These are phyloP conservation scores for Holotrichia oblita DNA, from an alignment of 1,140 invertebrate genomes.

Conservation along the genomic window DNA sequence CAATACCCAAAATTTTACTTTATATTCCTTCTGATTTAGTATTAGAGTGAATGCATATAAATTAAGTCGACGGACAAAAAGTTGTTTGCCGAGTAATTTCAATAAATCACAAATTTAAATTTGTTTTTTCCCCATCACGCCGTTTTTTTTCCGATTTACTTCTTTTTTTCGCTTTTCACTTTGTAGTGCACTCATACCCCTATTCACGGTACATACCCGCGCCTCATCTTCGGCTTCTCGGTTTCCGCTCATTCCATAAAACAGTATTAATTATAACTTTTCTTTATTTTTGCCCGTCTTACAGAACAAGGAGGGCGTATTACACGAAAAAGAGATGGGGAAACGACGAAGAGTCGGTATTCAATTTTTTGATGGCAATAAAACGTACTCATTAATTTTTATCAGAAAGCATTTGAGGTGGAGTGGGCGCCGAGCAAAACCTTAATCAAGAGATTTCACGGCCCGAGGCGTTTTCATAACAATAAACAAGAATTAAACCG, in stretches of 20 bases:
- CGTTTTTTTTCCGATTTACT: constrained; percentile 46
- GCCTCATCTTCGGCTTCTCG: constrained; percentile 28
- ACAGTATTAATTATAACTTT: constrained; percentile 37
- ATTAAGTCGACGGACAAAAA: constrained; percentile 22
- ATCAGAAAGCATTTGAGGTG: constrained; percentile 28
- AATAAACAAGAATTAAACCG: constrained; percentile 35
- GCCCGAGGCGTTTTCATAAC: constrained; percentile 34
- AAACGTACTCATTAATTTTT: constrained; percentile 37
- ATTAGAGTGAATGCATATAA: constrained; percentile 36
- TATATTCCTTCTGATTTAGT: constrained; percentile 23
- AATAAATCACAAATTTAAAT: constrained; percentile 50
- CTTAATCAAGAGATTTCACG: constrained; percentile 30
- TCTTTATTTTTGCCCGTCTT: constrained; percentile 22
- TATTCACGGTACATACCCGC: background rate
- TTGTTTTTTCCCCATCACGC: constrained; percentile 52
- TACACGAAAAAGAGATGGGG: background rate
- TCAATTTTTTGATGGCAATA: constrained; percentile 36
- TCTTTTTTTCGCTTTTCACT: constrained; percentile 33
- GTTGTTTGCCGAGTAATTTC: constrained; percentile 31
- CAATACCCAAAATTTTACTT: constrained; percentile 22
- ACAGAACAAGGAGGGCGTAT: background rate
- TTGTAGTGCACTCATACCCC: background rate
- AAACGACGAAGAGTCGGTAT: background rate
- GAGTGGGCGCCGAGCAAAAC: background rate
- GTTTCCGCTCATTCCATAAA: constrained; percentile 29